These are phyloP conservation scores for Tuta absoluta DNA, from an alignment of 2,888 invertebrate genomes.

Conservation along the genomic window DNA sequence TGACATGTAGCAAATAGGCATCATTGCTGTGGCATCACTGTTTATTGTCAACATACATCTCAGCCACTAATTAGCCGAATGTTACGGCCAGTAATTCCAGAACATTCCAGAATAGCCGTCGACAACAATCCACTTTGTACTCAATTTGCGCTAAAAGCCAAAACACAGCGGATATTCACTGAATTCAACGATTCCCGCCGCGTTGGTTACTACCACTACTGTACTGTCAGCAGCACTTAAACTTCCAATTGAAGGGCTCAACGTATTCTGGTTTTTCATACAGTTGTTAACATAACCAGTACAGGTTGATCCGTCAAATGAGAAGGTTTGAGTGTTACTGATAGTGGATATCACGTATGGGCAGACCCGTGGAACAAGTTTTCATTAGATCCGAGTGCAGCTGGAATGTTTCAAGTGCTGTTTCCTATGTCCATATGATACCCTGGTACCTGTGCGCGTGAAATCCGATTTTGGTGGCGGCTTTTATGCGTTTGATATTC, in stretches of 20 bases:
- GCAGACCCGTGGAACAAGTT: conserved; percentile 38
- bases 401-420: conserved; percentile 44
- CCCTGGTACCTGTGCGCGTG: conserved; percentile 45
- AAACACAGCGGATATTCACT: conserved; percentile 19
- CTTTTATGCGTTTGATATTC: conserved; percentile 25
- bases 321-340: no score
- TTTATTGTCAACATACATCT: not conserved
- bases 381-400: conserved; percentile 50
- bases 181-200: not conserved
- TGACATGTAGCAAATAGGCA: not conserved
- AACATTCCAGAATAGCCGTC: not conserved
- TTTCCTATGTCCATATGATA: conserved; percentile 44
- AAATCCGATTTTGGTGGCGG: conserved; percentile 42
- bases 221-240: no score
- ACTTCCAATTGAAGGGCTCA: no score
- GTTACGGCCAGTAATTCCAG: conserved; percentile 17
- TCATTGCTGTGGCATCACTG: not conserved
- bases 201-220: not conserved
- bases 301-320: no score
- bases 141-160: conserved; percentile 32
- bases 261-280: not conserved
- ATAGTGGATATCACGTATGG: not conserved
- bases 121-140: conserved; percentile 37
- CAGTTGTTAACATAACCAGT: no score
- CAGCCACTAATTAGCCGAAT: conserved; percentile 18